Percentiles rank a stretch among this genome's conserved stretches.
phyloP scores from a whole-genome alignment of 2,113 vertebrate genomes.

The Megaleporinus macrocephalus region DNA sequence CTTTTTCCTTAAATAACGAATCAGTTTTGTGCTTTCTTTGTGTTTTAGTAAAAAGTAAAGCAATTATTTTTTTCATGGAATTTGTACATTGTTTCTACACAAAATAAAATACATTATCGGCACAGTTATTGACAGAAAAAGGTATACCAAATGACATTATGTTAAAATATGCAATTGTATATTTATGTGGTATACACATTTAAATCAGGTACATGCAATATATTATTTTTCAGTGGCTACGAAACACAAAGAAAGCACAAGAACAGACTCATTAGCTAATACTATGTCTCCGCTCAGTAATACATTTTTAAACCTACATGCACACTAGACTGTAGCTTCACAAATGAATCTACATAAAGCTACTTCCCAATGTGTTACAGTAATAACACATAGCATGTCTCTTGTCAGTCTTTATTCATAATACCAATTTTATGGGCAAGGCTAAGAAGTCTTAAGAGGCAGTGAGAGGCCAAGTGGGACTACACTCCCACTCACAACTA shows the following conservation, averaged over 20 bases:
- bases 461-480: not conserved
- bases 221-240: not conserved
- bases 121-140: too few relatives aligned
- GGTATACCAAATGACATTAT: too few relatives aligned
- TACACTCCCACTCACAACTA: not conserved
- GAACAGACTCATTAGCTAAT: not conserved
- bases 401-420: slow-evolving; percentile 9
- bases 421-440: slow-evolving; percentile 6
- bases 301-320: not conserved
- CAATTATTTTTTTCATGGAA: too few relatives aligned
- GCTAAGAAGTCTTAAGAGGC: not conserved
- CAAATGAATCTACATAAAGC: not conserved
- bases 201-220: not conserved
- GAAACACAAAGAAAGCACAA: not conserved
- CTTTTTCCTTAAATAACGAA: too few relatives aligned
- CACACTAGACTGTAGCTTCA: not conserved
- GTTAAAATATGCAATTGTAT: too few relatives aligned
- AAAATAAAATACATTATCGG: too few relatives aligned
- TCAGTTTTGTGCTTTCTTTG: too few relatives aligned
- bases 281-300: not conserved
- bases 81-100: too few relatives aligned
- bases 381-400: not conserved
- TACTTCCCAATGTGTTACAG: not conserved
- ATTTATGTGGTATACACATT: too few relatives aligned
- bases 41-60: too few relatives aligned